phyloP scores from a whole-genome alignment of 2,113 vertebrate genomes.

The Sceloporus undulatus region DNA sequence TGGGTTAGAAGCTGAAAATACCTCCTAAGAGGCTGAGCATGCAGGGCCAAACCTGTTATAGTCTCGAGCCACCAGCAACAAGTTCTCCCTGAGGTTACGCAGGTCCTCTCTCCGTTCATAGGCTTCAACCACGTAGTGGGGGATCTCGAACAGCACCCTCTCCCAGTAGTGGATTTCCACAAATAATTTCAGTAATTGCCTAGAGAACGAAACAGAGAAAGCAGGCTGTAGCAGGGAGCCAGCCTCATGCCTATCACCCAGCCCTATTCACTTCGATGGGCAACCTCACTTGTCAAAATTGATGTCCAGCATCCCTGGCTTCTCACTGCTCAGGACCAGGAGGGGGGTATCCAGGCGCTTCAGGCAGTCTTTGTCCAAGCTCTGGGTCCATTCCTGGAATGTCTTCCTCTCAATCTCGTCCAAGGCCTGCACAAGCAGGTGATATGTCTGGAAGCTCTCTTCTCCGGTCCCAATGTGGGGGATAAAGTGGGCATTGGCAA shows the following conservation, averaged over 20 bases:
- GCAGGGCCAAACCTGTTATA: conserved; percentile 85
- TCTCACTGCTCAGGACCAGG: conserved; percentile 77
- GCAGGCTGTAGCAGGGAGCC: too few species aligned
- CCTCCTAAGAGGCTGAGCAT: not conserved
- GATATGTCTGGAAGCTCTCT: conserved; percentile 69
- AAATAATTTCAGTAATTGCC: conserved; percentile 81
- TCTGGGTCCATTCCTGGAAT: conserved; percentile 86
- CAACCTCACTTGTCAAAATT: conserved; percentile 86
- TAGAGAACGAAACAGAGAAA: conserved; percentile 53
- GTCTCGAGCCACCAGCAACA: conserved; percentile 81
- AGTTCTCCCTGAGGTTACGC: conserved; percentile 79
- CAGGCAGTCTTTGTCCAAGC: conserved; percentile 78
- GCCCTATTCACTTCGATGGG: not conserved
- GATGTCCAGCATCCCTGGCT: conserved; percentile 78
- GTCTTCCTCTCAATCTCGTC: conserved; percentile 83
- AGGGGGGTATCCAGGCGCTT: conserved; percentile 83
- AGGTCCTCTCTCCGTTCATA: conserved; percentile 83
- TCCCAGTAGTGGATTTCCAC: conserved; percentile 88
- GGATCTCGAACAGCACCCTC: conserved; percentile 84
- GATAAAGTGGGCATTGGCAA: conserved; percentile 79
- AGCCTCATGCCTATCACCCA: too few species aligned
- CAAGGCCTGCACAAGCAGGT: conserved; percentile 78
- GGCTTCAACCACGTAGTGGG: conserved; percentile 79
- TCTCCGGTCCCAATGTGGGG: conserved; percentile 74
- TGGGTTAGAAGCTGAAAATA: not conserved